These are phyloP conservation scores for Ageneiosus marmoratus DNA, from an alignment of 2,113 vertebrate species.

Conservation along the genomic window DNA sequence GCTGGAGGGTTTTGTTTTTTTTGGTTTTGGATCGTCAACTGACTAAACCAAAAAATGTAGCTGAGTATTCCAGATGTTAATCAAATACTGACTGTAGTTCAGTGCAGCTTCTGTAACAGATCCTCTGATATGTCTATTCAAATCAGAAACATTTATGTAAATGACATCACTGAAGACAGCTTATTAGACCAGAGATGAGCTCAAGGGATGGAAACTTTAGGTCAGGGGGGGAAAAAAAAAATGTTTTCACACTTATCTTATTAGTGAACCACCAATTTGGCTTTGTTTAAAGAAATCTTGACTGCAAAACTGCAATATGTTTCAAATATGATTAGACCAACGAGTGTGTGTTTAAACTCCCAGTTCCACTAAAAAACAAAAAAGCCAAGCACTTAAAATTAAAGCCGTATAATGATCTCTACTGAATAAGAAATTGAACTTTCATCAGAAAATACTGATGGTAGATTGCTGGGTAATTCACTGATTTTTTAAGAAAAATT, in stretches of 20 bases:
- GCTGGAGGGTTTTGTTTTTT: too few species aligned
- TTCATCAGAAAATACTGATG: not conserved
- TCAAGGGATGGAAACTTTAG: not conserved
- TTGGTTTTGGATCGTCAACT: too few species aligned
- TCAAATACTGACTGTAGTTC: not conserved
- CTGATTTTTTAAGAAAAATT: not conserved
- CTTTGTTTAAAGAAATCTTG: not conserved
- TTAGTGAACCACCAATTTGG: not conserved
- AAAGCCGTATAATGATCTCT: not conserved
- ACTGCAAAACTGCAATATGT: not conserved
- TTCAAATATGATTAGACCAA: not conserved
- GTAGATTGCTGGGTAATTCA: not conserved
- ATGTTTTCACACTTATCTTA: not conserved
- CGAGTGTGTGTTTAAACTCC: not conserved
- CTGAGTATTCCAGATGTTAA: not conserved
- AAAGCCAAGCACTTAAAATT: not conserved
- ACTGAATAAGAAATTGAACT: not conserved
- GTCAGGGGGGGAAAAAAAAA: not conserved
- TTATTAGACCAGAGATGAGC: not conserved
- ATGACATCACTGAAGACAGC: not conserved
- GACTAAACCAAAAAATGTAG: not conserved
- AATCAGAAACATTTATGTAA: not conserved
- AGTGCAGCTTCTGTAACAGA: not conserved
- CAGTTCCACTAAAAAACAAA: not conserved
- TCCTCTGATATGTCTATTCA: not conserved